Conservation (phyloP, 2,113 vertebrate species). For the Barbus barbus region DNA sequence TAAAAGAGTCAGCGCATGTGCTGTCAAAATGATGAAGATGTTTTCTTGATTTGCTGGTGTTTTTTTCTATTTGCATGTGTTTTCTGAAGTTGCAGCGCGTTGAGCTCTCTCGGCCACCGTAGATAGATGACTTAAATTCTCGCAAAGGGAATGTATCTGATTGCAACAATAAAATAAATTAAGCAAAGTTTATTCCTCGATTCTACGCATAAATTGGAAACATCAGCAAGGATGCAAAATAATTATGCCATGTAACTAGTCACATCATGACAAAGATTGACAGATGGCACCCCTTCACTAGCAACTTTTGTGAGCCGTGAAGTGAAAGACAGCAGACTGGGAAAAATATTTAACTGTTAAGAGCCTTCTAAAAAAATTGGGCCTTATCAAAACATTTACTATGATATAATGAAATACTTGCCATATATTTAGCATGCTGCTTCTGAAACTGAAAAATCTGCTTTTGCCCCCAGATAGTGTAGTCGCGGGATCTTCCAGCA, state of each 20-base stretch:
- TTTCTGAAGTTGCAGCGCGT: no score
- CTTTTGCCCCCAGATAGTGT: neutral
- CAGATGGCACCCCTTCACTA: neutral
- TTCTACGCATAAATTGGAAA: neutral
- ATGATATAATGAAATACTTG: neutral
- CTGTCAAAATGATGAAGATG: no score
- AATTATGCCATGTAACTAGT: neutral
- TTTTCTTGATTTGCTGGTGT: no score
- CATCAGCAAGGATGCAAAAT: neutral
- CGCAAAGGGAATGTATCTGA: neutral
- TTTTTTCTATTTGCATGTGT: no score
- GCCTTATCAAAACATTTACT: neutral
- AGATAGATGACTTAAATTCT: no score
- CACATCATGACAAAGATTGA: neutral
- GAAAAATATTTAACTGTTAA: neutral
- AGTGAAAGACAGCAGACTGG: neutral
- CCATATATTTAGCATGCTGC: neutral
- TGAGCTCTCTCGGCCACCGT: no score
- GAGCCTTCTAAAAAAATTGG: neutral
- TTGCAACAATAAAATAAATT: neutral
- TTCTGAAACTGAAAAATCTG: neutral
- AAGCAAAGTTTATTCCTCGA: neutral
- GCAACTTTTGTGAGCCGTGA: neutral
- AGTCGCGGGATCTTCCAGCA: neutral
- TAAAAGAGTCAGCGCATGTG: no score